A percentile compares a stretch with the other conserved stretches of the same genome.
Conservation (phyloP, 1,140 invertebrate species). For the Drosophila sucinea region DNA sequence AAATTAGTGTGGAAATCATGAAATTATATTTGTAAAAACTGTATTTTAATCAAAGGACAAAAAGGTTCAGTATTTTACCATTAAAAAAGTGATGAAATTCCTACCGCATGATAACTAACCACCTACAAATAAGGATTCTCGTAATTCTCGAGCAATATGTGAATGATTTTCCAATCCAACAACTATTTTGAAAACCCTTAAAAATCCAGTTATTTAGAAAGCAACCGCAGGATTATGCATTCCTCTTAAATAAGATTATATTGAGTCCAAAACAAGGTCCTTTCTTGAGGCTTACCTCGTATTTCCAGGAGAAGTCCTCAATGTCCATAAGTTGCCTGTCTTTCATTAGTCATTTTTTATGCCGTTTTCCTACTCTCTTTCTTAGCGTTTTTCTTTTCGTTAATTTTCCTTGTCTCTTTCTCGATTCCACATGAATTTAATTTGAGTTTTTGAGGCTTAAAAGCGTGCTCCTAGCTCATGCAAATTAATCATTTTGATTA, state of each 20-base stretch:
- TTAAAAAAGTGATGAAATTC: no score
- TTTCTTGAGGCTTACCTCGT: not conserved
- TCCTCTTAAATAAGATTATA: not conserved
- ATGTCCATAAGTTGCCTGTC: not conserved
- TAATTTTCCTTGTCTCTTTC: slow-evolving; percentile 41
- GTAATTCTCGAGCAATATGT: no score
- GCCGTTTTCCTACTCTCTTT: slow-evolving; percentile 43
- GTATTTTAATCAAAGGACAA: no score
- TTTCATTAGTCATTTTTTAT: slow-evolving; percentile 55
- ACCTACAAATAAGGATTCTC: no score
- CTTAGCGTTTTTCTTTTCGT: not conserved
- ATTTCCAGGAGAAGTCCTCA: not conserved
- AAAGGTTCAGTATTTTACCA: no score
- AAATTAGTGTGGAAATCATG: no score
- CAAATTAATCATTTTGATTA: slow-evolving; percentile 81
- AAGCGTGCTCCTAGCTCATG: slow-evolving; percentile 66
- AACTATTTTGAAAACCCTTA: not conserved
- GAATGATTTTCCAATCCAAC: not conserved
- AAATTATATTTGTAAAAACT: no score
- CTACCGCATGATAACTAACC: no score
- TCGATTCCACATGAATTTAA: slow-evolving; percentile 48
- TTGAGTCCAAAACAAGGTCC: not conserved
- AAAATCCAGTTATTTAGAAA: not conserved
- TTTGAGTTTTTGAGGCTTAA: slow-evolving; percentile 34
- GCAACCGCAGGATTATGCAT: not conserved